Base-by-base conservation (phyloP, 2,888 invertebrate species). In the Ennomos fuscantarius region DNA sequence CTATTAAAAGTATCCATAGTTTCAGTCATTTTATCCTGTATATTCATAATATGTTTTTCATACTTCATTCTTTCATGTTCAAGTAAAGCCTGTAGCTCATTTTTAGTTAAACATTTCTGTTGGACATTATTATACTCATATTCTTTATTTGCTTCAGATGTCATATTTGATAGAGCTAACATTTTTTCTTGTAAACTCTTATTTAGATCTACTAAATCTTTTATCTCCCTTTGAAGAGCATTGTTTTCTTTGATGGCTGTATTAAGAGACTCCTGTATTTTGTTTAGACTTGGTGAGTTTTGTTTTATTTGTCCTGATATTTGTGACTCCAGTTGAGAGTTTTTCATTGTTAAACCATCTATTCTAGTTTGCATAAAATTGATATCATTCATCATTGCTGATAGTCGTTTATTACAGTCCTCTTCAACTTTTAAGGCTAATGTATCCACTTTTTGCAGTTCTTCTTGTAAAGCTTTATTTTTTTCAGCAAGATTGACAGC, bases 341-440 rank as follows among this genome's bases (percentile, higher is more conserved):
- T 91, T 74, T 79, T 86, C 55, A 78, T 63, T 44, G 68, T 76
- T 12, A 90, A 71, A n/a, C 74, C 76, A 53, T 95, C 94, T 54
- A 95, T 79, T 68, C 90, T 92, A 9, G 85, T 85, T 79, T 95
- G 93, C 54, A 95, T 82, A 68, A 90, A 92, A 45, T 89, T 89
- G 54, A 94, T 93, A 73, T 95, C 95, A 74, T 93, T 89, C 60
- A 93, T 93, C 77, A 95, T 94, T 58, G 91, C 89, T 70, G 94
- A 93, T 13, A 96, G 92, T 65, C 94, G 93, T 50, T 93, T 93
- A 79, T 96, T 96, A 62, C 96, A 96, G 74, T 96, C 95, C 36
- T 95, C 94, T 87, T 97, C 96, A 9, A 96, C 95, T 63, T 94
- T 94, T 58, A 96, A 81, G 1, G 96, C 96, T 63, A 96, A 93